These are phyloP conservation scores for Chionodraco myersi DNA, from an alignment of 2,113 vertebrate species.

Conservation along the genomic window DNA sequence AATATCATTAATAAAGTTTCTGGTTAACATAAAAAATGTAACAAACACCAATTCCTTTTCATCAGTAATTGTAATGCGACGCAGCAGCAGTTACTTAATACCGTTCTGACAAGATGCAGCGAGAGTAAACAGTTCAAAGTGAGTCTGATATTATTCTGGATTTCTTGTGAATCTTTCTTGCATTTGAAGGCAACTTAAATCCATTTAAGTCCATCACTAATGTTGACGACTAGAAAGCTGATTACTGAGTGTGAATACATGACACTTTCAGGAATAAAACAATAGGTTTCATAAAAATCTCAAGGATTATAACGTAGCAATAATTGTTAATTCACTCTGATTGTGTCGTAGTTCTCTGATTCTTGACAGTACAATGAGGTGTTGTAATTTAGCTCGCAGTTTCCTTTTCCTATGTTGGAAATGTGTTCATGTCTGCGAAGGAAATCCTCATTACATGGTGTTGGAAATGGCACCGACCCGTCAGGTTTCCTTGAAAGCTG, in stretches of 20 bases:
- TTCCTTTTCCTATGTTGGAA: constrained; percentile 24
- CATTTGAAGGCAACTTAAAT: background rate
- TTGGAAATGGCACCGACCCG: constrained; percentile 32
- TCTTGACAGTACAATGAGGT: constrained; percentile 3
- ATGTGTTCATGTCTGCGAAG: constrained; percentile 43
- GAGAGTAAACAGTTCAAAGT: background rate
- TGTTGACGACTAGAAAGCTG: background rate
- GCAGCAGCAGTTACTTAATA: background rate
- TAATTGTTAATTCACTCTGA: background rate
- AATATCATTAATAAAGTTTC: background rate
- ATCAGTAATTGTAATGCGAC: background rate
- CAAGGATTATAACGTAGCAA: background rate
- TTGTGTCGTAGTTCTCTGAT: background rate
- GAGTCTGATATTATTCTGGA: background rate
- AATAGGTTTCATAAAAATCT: background rate
- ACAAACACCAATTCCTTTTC: background rate
- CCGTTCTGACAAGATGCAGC: background rate
- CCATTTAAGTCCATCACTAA: background rate
- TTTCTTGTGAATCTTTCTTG: background rate
- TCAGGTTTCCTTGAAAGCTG: constrained; percentile 46
- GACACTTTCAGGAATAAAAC: background rate
- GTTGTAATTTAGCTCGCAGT: constrained; percentile 3
- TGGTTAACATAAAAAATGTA: background rate
- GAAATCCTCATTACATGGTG: constrained; percentile 42
- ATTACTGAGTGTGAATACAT: background rate